Evolutionary conservation across 1,140 invertebrate genomes (phyloP), one percentile per base, ranked within the genome.

Genomic region (Tyrophagus putrescentiae): DNA sequence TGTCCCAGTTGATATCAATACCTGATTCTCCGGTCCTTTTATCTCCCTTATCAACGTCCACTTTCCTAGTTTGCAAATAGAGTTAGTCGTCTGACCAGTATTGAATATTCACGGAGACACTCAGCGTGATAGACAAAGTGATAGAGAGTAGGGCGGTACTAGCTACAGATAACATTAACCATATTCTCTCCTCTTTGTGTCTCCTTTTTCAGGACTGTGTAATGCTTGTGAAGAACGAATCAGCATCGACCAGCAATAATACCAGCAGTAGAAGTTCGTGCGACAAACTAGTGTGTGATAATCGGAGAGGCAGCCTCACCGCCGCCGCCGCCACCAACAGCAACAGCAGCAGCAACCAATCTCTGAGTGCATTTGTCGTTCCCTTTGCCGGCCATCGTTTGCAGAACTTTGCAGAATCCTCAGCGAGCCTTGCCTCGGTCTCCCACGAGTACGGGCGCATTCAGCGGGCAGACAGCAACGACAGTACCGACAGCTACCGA

Each of bases 211-310:
- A 48, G 45, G 18, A 7, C 45, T 48, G 45, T n/a, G n/a, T 48
- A 48, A 48, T 48, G 45, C 45, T 6, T 48, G 45, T 48, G 23
- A 48, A 48, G 45, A 29, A 21, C 45, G 45, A 48, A 48, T 48
- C 45, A 18, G 45, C 7, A 9, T 48, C 45, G 45, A 48, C 31
- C 45, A 48, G 7, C 45, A 48, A 6, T 18, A 48, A 6, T 48
- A 48, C 7, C 45, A 48, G 31, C 45, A 48, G 45, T 48, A 39
- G 36, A 39, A 39, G 45, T 18, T 48, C 7, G 31, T 48, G 31
- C 45, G 45, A 9, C 45, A 39, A 39, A 39, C 36, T 39, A 39
- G 36, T 39, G 36, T 39, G 36, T 39, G 36, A 39, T 39, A 39
- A 39, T 39, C 21, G 13, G 21, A 39, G 36, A 13, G 36, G 36